Percentiles rank a stretch among this genome's conserved stretches.
Conservation (phyloP, 2,888 invertebrate genomes). For the Synanthedon tipuliformis region DNA sequence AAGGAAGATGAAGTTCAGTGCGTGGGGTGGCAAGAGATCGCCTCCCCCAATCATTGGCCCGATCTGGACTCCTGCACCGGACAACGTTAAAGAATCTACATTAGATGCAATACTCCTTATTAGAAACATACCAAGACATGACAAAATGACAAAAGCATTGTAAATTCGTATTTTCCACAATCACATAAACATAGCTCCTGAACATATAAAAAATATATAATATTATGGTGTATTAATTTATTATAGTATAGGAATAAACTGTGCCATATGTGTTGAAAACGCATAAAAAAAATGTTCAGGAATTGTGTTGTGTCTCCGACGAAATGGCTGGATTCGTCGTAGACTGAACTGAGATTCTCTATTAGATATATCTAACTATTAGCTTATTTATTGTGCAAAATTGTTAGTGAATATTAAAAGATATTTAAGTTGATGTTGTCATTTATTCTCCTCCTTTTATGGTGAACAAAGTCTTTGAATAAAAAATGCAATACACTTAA, state of each 20-base stretch:
- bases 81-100: conserved; percentile 35
- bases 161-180: conserved; percentile 17
- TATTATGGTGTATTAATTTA: conserved; percentile 1
- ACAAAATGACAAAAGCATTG: conserved; percentile 17
- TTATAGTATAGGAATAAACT: conserved; percentile 8
- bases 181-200: not conserved
- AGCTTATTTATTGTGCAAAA: conserved; percentile 17
- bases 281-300: conserved; percentile 18
- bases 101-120: conserved; percentile 43
- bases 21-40: conserved; percentile 60
- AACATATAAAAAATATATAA: not conserved
- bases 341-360: conserved; percentile 16
- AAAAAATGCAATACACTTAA: conserved; percentile 9
- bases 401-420: conserved; percentile 22
- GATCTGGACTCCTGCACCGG: conserved; percentile 49
- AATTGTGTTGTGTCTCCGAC: conserved; percentile 22
- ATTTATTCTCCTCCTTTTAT: conserved; percentile 13
- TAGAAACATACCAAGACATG: conserved; percentile 13
- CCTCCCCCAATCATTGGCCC: conserved; percentile 63
- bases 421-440: conserved; percentile 12
- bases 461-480: conserved; percentile 26
- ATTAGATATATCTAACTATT: conserved; percentile 13
- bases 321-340: conserved; percentile 41
- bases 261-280: conserved; percentile 26
- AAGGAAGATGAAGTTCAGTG: conserved; percentile 59